A percentile compares a stretch with the other conserved stretches of the same genome.
Evolutionary conservation across 2,797 vertebrate genomes (phyloP).

Genomic region (Lutjanus campechanus): DNA sequence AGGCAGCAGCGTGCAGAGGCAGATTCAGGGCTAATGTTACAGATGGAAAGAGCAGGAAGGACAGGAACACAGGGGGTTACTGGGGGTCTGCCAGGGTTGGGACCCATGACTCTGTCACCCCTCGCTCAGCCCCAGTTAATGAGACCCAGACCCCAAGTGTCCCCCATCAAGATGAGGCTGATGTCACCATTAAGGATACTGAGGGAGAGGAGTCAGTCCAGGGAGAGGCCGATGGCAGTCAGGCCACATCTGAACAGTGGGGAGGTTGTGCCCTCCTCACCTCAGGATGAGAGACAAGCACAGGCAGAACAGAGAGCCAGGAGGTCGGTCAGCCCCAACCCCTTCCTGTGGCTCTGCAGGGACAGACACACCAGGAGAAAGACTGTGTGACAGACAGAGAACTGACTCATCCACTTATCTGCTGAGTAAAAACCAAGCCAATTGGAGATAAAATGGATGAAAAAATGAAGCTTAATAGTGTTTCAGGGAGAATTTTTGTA

Average conservation of each 20-base stretch:
- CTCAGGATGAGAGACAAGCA: slow-evolving; percentile 64
- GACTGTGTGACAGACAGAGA: slow-evolving; percentile 78
- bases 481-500: neutral
- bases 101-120: slow-evolving; percentile 11
- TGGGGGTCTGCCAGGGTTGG: neutral
- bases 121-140: slow-evolving; percentile 22
- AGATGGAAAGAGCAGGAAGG: slow-evolving; percentile 26
- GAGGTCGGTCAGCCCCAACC: slow-evolving; percentile 68
- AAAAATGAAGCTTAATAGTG: neutral
- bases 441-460: neutral
- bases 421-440: neutral
- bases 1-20: slow-evolving; percentile 24
- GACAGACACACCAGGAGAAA: slow-evolving; percentile 84
- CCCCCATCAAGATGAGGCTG: slow-evolving; percentile 78
- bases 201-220: slow-evolving; percentile 89
- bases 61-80: neutral
- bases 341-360: slow-evolving; percentile 83
- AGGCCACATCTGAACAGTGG: slow-evolving; percentile 45
- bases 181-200: slow-evolving; percentile 84
- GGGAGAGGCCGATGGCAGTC: slow-evolving; percentile 78
- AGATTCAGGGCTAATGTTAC: slow-evolving; percentile 4
- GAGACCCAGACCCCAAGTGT: slow-evolving; percentile 74
- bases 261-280: slow-evolving; percentile 18
- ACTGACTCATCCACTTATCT: neutral
- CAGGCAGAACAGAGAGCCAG: slow-evolving; percentile 77